phyloP scores from a whole-genome alignment of 2,888 invertebrate genomes.

The Drosophila stalkeri region DNA sequence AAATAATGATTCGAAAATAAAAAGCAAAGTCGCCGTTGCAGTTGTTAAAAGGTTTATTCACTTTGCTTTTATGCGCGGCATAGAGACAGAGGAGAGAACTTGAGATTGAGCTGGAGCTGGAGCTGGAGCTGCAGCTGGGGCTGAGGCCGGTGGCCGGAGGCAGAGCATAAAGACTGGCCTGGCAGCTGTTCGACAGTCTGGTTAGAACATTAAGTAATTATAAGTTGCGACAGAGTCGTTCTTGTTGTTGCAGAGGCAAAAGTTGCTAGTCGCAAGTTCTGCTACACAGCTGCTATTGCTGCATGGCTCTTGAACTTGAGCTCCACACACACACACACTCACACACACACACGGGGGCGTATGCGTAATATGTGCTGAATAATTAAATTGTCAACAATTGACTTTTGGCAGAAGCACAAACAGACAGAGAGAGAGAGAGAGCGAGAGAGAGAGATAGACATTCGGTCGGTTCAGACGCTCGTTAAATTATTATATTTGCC shows the following conservation, averaged over 20 bases:
- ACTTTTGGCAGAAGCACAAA: constrained; percentile 34
- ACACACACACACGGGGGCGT: constrained; percentile 43
- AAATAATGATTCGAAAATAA: constrained; percentile 48
- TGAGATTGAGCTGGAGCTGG: constrained; percentile 27
- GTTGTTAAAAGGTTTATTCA: constrained; percentile 75
- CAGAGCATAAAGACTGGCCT: background rate
- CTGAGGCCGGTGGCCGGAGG: background rate
- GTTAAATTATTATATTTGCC: constrained; percentile 42
- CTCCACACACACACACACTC: constrained; percentile 31
- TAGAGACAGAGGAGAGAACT: constrained; percentile 22
- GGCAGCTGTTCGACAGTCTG: constrained; percentile 38
- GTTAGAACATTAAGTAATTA: constrained; percentile 71
- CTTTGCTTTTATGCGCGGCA: constrained; percentile 53
- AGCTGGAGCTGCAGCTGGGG: constrained; percentile 4
- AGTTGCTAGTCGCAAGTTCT: constrained; percentile 52
- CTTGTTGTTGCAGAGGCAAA: constrained; percentile 45
- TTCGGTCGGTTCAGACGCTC: background rate
- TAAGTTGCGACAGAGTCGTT: constrained; percentile 62
- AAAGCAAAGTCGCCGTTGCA: constrained; percentile 43
- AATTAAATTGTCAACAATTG: constrained; percentile 75
- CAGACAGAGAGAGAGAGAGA: constrained; percentile 11
- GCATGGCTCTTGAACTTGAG: background rate
- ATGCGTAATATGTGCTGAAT: constrained; percentile 69
- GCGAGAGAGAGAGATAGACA: constrained; percentile 14
- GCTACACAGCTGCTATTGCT: constrained; percentile 32